Evolutionary conservation across 2,797 vertebrate species (phyloP), one percentile per base, ranked within the genome.

Genomic region (Spinibarbus caldwelli): DNA sequence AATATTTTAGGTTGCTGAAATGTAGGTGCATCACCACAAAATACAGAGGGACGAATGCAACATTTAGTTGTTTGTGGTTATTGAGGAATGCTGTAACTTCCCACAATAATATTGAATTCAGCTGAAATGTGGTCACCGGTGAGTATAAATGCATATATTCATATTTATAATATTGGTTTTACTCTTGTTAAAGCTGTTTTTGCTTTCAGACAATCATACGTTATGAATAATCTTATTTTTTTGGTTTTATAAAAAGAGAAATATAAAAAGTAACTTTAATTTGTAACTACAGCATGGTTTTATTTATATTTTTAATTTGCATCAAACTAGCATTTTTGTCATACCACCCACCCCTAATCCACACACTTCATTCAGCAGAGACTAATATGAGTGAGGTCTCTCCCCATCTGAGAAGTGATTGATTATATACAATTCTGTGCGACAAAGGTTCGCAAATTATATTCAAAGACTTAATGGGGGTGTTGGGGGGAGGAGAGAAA

Each of bases 391-490:
- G 85, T 86, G 94, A 94, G 94, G 95, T 94, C 92, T 91, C 95
- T 94, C 92, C 91, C 91, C 95, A 94, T 95, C 88, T 89, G 31
- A 84, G 73, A 90, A 90, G 85, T 87, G 72, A 83, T 75, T 88
- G 67, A 49, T 82, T 87, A 85, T 49, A 80, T 91, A 91, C 64
- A 96, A 91, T 95, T 95, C 96, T 96, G 95, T 96, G 93, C 96
- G 94, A 95, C 54, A 67, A 85, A 95, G 94, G 94, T 94, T 92
- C 89, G 80, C 94, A 96, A 97, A 96, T 97, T 93, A 96, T 94
- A 93, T 90, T 91, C 87, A 93, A 96, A 96, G 95, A 96, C 93
- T 96, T 94, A 89, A 95, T 85, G 85, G 85, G 85, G 85, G 78
- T 87, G 78, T 84, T 31, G 86, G 78, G 89, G n/a, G 75, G 68